Evolutionary conservation across 2,797 vertebrate genomes (phyloP).

Genomic region (Lepus townsendii): DNA sequence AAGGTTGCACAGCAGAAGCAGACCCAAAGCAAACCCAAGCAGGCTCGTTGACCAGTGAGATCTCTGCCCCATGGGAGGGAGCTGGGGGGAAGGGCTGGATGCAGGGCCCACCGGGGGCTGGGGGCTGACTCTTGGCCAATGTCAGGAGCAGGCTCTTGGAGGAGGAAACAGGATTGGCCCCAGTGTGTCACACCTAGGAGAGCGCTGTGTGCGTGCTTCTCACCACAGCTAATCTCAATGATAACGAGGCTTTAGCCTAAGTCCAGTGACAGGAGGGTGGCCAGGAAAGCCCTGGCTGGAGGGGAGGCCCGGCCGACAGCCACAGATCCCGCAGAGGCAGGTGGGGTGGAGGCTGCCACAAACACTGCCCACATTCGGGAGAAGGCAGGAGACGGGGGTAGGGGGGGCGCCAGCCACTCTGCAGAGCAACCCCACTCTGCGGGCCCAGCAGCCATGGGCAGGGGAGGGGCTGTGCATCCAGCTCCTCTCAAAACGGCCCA

Average conservation of each 20-base stretch:
- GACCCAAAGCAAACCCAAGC: background rate
- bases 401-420: background rate
- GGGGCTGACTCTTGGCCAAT: background rate
- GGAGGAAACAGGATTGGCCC: background rate
- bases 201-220: conserved; percentile 55
- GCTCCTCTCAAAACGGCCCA: background rate
- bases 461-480: background rate
- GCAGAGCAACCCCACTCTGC: background rate
- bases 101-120: rapidly evolving
- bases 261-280: conserved; percentile 50
- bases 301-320: conserved; percentile 44
- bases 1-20: background rate
- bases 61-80: rapidly evolving
- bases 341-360: conserved; percentile 12
- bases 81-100: background rate
- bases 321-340: conserved; percentile 1
- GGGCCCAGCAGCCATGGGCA: background rate
- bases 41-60: background rate
- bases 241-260: conserved; percentile 54
- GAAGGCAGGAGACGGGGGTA: conserved; percentile 15
- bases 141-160: background rate
- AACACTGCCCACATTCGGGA: conserved; percentile 78
- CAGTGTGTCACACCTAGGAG: background rate
- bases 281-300: conserved; percentile 50
- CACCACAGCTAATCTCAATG: conserved; percentile 69